phyloP scores from a whole-genome alignment of 2,888 invertebrate species.

The Biston stratarius region DNA sequence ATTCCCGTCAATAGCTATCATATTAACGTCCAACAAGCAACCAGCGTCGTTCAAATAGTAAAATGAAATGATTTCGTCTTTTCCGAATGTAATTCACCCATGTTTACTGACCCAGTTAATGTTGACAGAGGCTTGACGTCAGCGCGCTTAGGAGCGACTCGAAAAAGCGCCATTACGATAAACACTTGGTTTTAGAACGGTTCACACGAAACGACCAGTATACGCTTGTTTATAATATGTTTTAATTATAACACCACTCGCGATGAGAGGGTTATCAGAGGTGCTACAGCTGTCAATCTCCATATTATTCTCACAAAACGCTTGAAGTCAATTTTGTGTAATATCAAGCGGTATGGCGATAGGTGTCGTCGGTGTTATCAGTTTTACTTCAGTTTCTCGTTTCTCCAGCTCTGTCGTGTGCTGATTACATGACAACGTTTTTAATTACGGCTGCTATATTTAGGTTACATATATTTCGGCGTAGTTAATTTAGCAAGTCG shows the following conservation, averaged over 20 bases:
- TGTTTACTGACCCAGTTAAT: slow-evolving; percentile 81
- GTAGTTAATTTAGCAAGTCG: slow-evolving; percentile 28
- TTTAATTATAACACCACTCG: slow-evolving; percentile 62
- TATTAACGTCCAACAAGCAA: slow-evolving; percentile 25
- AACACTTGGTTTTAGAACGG: slow-evolving; percentile 63
- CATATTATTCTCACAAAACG: slow-evolving; percentile 29
- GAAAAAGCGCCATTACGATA: slow-evolving; percentile 66
- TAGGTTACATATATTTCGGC: slow-evolving; percentile 15
- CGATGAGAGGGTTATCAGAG: slow-evolving; percentile 51
- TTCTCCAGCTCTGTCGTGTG: slow-evolving; percentile 16
- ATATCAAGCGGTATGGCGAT: slow-evolving; percentile 16
- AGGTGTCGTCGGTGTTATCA: slow-evolving; percentile 34
- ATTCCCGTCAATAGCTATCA: slow-evolving; percentile 18
- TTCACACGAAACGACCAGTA: slow-evolving; percentile 56
- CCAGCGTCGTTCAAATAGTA: slow-evolving; percentile 53
- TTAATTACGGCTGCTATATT: slow-evolving; percentile 29
- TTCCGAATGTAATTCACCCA: slow-evolving; percentile 75
- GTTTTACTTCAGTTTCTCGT: slow-evolving; percentile 19
- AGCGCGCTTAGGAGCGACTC: slow-evolving; percentile 65
- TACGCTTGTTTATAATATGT: slow-evolving; percentile 60
- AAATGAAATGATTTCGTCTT: slow-evolving; percentile 65
- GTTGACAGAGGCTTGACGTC: slow-evolving; percentile 81
- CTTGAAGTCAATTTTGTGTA: slow-evolving; percentile 3
- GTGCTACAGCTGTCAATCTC: slow-evolving; percentile 39
- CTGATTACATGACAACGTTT: slow-evolving; percentile 23